These are phyloP conservation scores for Xenopus laevis DNA, from an alignment of 2,113 vertebrate species.

Conservation along the genomic window DNA sequence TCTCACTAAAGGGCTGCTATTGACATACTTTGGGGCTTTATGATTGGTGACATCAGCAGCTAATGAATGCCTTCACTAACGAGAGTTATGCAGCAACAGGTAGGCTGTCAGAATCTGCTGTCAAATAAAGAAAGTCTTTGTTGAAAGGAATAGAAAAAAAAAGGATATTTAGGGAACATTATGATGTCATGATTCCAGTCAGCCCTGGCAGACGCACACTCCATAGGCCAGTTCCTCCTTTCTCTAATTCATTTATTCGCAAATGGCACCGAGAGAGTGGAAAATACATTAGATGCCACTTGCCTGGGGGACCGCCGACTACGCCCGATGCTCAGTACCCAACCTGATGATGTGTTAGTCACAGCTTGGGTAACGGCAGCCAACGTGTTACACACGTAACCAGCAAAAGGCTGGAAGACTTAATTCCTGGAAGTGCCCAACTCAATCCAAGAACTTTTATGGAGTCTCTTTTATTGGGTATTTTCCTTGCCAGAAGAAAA, in stretches of 20 bases:
- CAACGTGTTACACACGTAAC: too few relatives aligned
- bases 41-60: neutral
- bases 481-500: too few relatives aligned
- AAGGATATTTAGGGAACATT: conserved; percentile 2
- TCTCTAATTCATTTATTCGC: neutral
- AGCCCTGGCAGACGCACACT: neutral
- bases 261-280: neutral
- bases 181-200: conserved; percentile 10
- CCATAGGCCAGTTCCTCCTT: neutral
- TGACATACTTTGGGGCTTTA: conserved; percentile 34
- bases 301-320: neutral
- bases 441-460: too few relatives aligned
- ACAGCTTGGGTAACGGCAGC: neutral
- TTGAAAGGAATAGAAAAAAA: neutral
- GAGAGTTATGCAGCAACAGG: neutral
- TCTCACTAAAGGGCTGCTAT: conserved; percentile 42
- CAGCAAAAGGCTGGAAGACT: too few relatives aligned
- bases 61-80: conserved; percentile 25
- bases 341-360: neutral
- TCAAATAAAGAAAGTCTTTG: conserved; percentile 16
- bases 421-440: too few relatives aligned
- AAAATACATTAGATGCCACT: neutral
- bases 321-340: neutral
- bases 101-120: conserved; percentile 17
- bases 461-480: too few relatives aligned